These are phyloP conservation scores for Coracias cyanogaster DNA, from an alignment of 2,797 vertebrate genomes.

Conservation along the genomic window DNA sequence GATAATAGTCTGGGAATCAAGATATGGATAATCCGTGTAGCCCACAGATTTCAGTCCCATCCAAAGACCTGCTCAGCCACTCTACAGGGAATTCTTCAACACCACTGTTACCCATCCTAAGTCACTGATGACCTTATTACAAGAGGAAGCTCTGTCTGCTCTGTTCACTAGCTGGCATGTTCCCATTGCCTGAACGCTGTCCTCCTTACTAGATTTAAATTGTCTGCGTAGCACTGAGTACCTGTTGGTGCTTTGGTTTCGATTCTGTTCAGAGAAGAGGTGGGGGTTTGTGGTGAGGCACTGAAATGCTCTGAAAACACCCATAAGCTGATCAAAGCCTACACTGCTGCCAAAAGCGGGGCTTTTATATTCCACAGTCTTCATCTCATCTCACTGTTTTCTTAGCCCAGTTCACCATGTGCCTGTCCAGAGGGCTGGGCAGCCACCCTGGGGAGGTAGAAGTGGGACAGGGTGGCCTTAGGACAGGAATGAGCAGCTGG, in stretches of 20 bases:
- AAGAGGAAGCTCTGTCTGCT: not conserved
- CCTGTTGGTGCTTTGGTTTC: not conserved
- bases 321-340: not conserved
- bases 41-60: not conserved
- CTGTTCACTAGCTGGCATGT: not conserved
- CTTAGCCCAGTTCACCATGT: not conserved
- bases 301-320: not conserved
- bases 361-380: not conserved
- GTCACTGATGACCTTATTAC: not conserved
- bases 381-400: not conserved
- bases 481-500: not conserved
- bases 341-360: not conserved
- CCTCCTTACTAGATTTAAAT: not conserved
- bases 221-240: not conserved
- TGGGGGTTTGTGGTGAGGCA: rapidly evolving
- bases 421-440: not conserved
- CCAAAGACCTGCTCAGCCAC: not conserved
- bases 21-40: not conserved
- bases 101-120: no score
- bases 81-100: not conserved
- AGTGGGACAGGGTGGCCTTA: not conserved
- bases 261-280: not conserved
- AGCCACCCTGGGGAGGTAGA: not conserved
- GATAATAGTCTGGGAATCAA: not conserved
- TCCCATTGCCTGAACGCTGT: not conserved